Base-by-base conservation (phyloP, 2,113 vertebrate genomes). In the Daboia siamensis region DNA sequence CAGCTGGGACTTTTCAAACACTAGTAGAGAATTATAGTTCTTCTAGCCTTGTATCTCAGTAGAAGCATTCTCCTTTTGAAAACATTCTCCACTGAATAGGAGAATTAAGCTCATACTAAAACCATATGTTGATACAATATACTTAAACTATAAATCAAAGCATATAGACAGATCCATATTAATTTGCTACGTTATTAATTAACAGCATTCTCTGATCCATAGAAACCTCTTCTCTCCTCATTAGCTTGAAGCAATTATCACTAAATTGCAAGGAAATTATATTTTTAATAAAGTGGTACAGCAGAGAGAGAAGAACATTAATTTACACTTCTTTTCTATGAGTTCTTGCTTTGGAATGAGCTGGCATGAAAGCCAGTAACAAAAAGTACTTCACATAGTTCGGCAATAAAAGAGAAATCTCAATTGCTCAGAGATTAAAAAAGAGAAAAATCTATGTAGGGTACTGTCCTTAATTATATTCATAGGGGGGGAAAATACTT, bases 231-330 rank as follows among this genome's bases (percentile, higher is more conserved):
- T 90, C 88, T 87, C 61, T 90, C 88, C 59, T 90, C 90, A 92
- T 59, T 93, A 74, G 54, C 33, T 74, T 93, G 88, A 92, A 87
- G 93, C 91, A 93, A 92, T 93, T 90, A 93, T 92, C 88, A 90
- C 88, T 90, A 93, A 84, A 90, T 93, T 90, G 86, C 88, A 80
- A 90, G 89, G 29, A 90, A 90, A 56, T 87, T 87, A 90, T 92
- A 89, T 92, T 92, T 92, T 89, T 87, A 87, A 92, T 92, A 93
- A 93, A 90, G 80, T 92, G n/a, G 54, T 74, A 91, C 21, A 92
- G 91, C 52, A 86, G 80, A 74, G n/a, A 74, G n/a, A 57, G 21
- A 59, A 86, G 88, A 90, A 57, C 88, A 92, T 93, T 52, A 91
- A 91, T 91, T 91, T 85, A 85, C 54, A 89, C 54, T 91, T 87